Conservation (phyloP, 2,797 vertebrate species). For the Hylomyscus alleni region DNA sequence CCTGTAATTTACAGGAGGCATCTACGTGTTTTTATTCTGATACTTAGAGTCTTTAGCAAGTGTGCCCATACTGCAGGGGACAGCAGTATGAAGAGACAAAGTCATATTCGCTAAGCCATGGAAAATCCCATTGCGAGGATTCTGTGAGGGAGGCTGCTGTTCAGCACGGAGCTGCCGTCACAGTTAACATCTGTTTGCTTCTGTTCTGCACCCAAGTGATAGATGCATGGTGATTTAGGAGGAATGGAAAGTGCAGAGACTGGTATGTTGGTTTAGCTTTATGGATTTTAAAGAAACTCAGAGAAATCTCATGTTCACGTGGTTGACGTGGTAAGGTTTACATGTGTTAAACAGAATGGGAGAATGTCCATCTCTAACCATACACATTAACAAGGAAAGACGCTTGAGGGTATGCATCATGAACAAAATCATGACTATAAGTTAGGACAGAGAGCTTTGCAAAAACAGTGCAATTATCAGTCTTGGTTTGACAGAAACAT, state of each 20-base stretch:
- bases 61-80: slow-evolving; percentile 24
- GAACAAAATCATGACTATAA: slow-evolving; percentile 82
- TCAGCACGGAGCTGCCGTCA: background rate
- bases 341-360: slow-evolving; percentile 64
- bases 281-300: slow-evolving; percentile 10
- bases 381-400: slow-evolving; percentile 84
- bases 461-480: slow-evolving; percentile 84
- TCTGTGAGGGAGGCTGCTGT: slow-evolving; percentile 53
- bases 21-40: slow-evolving; percentile 18
- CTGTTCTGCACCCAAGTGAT: slow-evolving; percentile 26
- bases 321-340: background rate
- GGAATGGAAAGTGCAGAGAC: background rate
- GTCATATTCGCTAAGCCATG: slow-evolving; percentile 43
- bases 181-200: slow-evolving; percentile 9
- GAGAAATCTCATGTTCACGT: slow-evolving; percentile 20
- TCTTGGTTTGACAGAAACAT: slow-evolving; percentile 80
- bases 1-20: background rate
- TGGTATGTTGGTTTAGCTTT: background rate
- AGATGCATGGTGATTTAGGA: background rate
- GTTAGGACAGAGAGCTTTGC: background rate
- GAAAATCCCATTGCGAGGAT: slow-evolving; percentile 56
- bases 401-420: slow-evolving; percentile 81
- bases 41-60: slow-evolving; percentile 57
- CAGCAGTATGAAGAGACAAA: slow-evolving; percentile 57
- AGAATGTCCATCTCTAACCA: slow-evolving; percentile 84